Evolutionary conservation across 1,140 invertebrate species (phyloP).

Genomic region (Drosophila grimshawi): DNA sequence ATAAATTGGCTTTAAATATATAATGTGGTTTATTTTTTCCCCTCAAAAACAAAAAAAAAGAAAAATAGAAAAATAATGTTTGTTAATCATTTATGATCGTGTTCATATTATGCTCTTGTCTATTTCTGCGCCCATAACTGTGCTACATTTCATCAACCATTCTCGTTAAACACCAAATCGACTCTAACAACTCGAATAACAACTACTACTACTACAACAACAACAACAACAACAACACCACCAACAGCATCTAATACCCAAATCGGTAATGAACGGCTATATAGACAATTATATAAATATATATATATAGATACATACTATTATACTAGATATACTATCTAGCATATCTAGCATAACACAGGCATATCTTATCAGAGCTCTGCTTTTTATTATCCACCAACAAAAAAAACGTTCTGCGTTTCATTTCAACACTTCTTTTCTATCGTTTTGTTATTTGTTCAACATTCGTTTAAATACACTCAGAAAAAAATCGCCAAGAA

Average conservation of each 20-base stretch:
- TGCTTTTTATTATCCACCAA: slow-evolving; percentile 22
- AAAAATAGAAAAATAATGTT: slow-evolving; percentile 25
- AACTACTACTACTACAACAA: slow-evolving; percentile 27
- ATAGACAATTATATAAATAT: slow-evolving; percentile 48
- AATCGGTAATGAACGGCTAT: slow-evolving; percentile 72
- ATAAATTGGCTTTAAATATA: slow-evolving; percentile 75
- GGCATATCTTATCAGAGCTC: slow-evolving; percentile 32
- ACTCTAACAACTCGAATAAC: slow-evolving; percentile 48
- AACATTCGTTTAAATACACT: neutral
- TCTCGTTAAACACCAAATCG: slow-evolving; percentile 26
- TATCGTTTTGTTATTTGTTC: slow-evolving; percentile 27
- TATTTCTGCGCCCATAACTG: slow-evolving; percentile 67
- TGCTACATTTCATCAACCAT: slow-evolving; percentile 58
- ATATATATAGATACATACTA: slow-evolving; percentile 13
- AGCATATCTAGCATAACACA: slow-evolving; percentile 11
- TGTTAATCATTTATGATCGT: slow-evolving; percentile 61
- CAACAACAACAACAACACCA: slow-evolving; percentile 39
- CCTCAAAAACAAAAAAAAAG: too few species aligned
- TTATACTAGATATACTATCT: slow-evolving; percentile 10
- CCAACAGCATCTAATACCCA: slow-evolving; percentile 74
- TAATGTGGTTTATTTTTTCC: slow-evolving; percentile 10
- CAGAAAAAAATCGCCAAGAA: too few species aligned
- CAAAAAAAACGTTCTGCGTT: slow-evolving; percentile 9
- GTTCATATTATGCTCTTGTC: slow-evolving; percentile 68
- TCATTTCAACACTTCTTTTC: slow-evolving; percentile 35